Percentiles rank a stretch among this genome's conserved stretches.
phyloP scores from a whole-genome alignment of 37 sponge, comb jelly and placozoan genomes.

The Corticium candelabrum region DNA sequence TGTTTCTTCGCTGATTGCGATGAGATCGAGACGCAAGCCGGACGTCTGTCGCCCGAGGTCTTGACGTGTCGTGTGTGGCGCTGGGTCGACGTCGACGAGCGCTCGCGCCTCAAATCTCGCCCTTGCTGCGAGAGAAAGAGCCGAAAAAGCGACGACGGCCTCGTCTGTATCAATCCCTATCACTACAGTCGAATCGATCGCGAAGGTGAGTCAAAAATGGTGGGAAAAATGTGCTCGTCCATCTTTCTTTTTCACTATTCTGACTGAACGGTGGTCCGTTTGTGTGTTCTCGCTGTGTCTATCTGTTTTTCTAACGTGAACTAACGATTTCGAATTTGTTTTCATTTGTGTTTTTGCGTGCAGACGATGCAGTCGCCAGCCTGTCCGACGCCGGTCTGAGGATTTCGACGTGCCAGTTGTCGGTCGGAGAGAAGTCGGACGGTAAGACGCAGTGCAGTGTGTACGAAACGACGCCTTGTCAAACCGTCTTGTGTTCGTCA shows the following conservation, averaged over 20 bases:
- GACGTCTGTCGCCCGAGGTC: neutral
- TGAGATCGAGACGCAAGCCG: neutral
- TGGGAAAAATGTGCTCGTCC: neutral
- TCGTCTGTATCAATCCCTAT: neutral
- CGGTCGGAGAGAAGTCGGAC: too few relatives aligned
- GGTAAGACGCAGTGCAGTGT: too few relatives aligned
- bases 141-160: neutral
- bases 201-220: neutral
- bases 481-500: too few relatives aligned
- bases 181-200: slow-evolving; percentile 1
- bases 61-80: neutral
- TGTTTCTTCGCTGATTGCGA: neutral
- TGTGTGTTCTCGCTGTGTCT: too few relatives aligned
- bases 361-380: neutral
- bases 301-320: neutral
- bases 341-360: neutral
- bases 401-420: neutral
- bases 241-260: neutral
- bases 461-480: too few relatives aligned
- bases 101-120: neutral
- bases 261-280: neutral
- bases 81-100: neutral
- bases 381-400: neutral
- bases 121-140: neutral
- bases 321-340: too few relatives aligned